These are phyloP conservation scores for Hafferia zeledoni DNA, from an alignment of 2,797 vertebrate species.

Conservation along the genomic window DNA sequence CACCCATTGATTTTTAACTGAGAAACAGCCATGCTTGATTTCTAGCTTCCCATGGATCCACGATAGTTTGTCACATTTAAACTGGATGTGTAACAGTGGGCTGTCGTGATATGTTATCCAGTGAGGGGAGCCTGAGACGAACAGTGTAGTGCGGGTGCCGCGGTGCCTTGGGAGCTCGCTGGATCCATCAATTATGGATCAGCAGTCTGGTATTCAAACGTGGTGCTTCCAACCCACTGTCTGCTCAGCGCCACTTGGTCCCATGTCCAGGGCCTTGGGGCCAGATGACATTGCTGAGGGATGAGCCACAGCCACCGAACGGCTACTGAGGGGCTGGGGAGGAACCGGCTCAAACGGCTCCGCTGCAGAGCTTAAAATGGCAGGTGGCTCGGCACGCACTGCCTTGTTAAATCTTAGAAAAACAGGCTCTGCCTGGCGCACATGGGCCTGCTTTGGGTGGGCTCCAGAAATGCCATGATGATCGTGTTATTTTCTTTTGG, in stretches of 20 bases:
- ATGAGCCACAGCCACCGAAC: background rate
- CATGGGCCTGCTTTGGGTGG: background rate
- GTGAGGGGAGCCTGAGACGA: background rate
- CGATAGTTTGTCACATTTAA: background rate
- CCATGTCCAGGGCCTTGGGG: background rate
- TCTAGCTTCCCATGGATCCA: background rate
- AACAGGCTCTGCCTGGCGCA: conserved; percentile 22
- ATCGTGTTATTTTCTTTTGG: conserved; percentile 29
- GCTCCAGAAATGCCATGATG: conserved; percentile 50
- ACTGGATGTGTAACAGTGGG: background rate
- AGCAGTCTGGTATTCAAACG: conserved; percentile 52
- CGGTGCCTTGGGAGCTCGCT: background rate
- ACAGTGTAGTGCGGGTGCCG: background rate
- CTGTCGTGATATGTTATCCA: background rate
- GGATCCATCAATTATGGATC: background rate
- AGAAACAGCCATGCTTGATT: background rate
- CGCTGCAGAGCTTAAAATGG: background rate
- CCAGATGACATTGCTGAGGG: conserved; percentile 60
- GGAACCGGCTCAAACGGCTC: background rate
- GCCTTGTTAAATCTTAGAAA: conserved; percentile 12
- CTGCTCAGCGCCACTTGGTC: background rate
- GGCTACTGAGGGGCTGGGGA: conserved; percentile 32
- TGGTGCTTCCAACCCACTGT: conserved; percentile 49
- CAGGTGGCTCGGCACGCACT: conserved; percentile 46
- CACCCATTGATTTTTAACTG: background rate